Evolutionary conservation across 2,888 invertebrate species (phyloP), one percentile per base, ranked within the genome.

Genomic region (Scotopteryx bipunctaria): DNA sequence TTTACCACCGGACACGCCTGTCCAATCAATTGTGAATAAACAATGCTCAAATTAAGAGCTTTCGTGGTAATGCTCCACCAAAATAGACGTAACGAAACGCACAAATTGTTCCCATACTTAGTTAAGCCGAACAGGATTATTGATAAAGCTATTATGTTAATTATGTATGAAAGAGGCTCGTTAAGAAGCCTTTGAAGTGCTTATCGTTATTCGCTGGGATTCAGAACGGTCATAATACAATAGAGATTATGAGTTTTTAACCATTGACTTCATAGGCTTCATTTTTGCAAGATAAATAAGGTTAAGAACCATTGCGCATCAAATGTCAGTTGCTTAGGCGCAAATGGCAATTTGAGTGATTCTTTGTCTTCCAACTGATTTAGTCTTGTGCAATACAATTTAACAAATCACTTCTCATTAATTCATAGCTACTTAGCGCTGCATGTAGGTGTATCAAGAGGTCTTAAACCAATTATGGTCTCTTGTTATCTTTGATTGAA

Each of bases 401-500:
- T 36, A 8, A 27, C 16, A 31, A 37, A 52, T 29, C n/a, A 35
- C 29, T 44, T 40, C 14, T 17, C 33, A 47, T 41, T 51, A 37
- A 37, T 51, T 52, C 43, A 35, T 36, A 35, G 42, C 42, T 48
- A 36, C 43, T 48, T 31, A 42, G 27, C 14, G 31, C 33, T 41
- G 29, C 33, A 48, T 32, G 73, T 74, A 73, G 80, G 72, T 64
- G 77, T 70, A 68, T 70, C 46, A 32, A 66, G 68, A 74, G 73
- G 71, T 72, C 69, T 61, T 54, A 61, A 61, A 57, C 75, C 71
- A 64, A 63, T 57, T 67, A 69, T 49, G 69, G 69, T 43, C 35
- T 58, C 71, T 69, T 67, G 73, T 76, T 78, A 71, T 68, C 69
- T 73, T 67, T 66, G 60, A 64, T 67, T 72, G 66, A 64, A 69